Conservation (phyloP, 1,140 invertebrate species). For the Glossosoma conforme region DNA sequence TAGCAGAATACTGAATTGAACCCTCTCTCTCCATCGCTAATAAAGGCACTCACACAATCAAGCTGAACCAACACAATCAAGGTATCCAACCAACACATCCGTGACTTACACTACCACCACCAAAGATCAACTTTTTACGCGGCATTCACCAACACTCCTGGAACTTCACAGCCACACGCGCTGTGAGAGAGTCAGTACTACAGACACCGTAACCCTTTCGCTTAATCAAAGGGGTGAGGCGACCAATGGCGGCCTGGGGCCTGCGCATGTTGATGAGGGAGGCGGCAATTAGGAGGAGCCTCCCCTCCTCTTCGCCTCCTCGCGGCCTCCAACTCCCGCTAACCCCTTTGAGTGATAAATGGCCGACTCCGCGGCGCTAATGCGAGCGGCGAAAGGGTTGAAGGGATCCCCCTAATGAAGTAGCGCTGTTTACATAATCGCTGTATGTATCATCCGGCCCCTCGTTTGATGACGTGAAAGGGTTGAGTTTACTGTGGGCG, state of each 20-base stretch:
- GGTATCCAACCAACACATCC: too few species aligned
- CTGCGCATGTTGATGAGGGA: slow-evolving; percentile 23
- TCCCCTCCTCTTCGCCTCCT: slow-evolving; percentile 7
- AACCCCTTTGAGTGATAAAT: slow-evolving; percentile 22
- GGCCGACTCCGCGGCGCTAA: slow-evolving; percentile 16
- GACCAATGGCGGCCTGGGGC: slow-evolving; percentile 25
- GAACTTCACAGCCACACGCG: too few species aligned
- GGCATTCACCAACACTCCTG: too few species aligned
- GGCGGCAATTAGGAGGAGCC: slow-evolving; percentile 26
- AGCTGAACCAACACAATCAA: too few species aligned
- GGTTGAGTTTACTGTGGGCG: slow-evolving; percentile 9
- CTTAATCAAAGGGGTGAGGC: slow-evolving; percentile 21
- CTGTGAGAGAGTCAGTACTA: not conserved
- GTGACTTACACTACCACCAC: too few species aligned
- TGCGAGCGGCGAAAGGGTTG: slow-evolving; percentile 16
- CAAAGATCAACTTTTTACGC: too few species aligned
- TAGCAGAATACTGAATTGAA: too few species aligned
- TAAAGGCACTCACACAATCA: too few species aligned
- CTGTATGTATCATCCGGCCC: too few species aligned
- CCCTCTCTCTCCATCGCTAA: too few species aligned
- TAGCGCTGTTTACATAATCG: too few species aligned
- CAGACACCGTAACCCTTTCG: slow-evolving; percentile 22
- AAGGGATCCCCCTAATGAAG: not conserved
- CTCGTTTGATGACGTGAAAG: too few species aligned
- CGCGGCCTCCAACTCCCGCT: slow-evolving; percentile 5